These are phyloP conservation scores for Anomalospiza imberbis DNA, from an alignment of 2,797 vertebrate genomes.

Conservation along the genomic window DNA sequence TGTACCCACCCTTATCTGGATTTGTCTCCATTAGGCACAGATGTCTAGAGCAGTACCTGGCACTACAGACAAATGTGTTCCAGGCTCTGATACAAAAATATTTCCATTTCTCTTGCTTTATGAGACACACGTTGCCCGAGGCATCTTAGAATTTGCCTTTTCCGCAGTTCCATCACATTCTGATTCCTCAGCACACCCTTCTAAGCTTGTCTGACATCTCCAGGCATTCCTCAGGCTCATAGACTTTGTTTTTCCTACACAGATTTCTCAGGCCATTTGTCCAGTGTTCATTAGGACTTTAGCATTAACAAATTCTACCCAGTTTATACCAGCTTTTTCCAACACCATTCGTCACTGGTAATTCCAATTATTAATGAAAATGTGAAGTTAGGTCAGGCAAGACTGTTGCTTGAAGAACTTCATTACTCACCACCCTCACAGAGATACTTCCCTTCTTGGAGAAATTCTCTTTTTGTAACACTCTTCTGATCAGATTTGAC, in stretches of 20 bases:
- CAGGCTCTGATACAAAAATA: not conserved
- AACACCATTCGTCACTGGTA: not conserved
- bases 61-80: not conserved
- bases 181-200: not conserved
- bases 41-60: not conserved
- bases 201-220: not conserved
- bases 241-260: not conserved
- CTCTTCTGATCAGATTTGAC: not conserved
- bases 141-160: not conserved
- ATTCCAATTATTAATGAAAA: not conserved
- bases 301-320: not conserved
- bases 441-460: not conserved
- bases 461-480: not conserved
- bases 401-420: not conserved
- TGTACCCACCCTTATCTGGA: not conserved
- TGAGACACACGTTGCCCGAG: not conserved
- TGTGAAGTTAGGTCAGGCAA: not conserved
- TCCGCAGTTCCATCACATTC: not conserved
- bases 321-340: not conserved
- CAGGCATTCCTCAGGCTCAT: not conserved
- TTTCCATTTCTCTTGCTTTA: conserved; percentile 23
- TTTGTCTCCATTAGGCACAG: not conserved
- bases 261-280: not conserved
- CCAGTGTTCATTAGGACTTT: not conserved
- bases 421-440: not conserved